Percentiles rank a stretch among this genome's conserved stretches.
Evolutionary conservation across 2,797 vertebrate species (phyloP).

Genomic region (Centroberyx gerrardi): DNA sequence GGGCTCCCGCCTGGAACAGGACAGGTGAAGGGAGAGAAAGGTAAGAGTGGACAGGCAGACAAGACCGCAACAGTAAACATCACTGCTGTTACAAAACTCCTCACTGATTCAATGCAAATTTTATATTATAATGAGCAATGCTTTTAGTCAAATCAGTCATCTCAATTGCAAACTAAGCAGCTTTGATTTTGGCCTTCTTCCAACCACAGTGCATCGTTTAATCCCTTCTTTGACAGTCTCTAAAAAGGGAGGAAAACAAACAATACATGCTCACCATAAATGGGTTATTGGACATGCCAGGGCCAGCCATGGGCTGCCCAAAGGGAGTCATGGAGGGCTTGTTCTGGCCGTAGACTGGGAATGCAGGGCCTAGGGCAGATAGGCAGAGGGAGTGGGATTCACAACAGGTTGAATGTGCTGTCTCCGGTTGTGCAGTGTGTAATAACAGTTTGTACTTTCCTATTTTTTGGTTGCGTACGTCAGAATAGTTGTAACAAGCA

Average conservation of each 20-base stretch:
- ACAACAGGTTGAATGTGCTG: slow-evolving; percentile 20
- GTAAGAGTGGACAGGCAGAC: background rate
- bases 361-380: slow-evolving; percentile 88
- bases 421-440: background rate
- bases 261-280: slow-evolving; percentile 91
- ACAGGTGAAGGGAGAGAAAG: background rate
- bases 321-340: slow-evolving; percentile 94
- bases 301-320: slow-evolving; percentile 90
- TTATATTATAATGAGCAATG: background rate
- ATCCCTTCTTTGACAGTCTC: background rate
- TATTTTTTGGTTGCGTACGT: slow-evolving; percentile 3
- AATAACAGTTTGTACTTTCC: slow-evolving; percentile 7
- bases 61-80: slow-evolving; percentile 5
- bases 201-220: background rate
- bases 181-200: background rate
- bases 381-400: slow-evolving; percentile 23
- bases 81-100: background rate
- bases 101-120: background rate
- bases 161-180: background rate
- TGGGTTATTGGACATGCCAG: slow-evolving; percentile 95
- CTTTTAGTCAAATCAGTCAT: background rate
- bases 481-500: background rate
- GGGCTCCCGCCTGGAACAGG: slow-evolving; percentile 90
- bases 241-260: slow-evolving; percentile 5
- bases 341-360: slow-evolving; percentile 93